Conservation (phyloP, 2,113 vertebrate genomes). For the Plecturocebus donacophilus region DNA sequence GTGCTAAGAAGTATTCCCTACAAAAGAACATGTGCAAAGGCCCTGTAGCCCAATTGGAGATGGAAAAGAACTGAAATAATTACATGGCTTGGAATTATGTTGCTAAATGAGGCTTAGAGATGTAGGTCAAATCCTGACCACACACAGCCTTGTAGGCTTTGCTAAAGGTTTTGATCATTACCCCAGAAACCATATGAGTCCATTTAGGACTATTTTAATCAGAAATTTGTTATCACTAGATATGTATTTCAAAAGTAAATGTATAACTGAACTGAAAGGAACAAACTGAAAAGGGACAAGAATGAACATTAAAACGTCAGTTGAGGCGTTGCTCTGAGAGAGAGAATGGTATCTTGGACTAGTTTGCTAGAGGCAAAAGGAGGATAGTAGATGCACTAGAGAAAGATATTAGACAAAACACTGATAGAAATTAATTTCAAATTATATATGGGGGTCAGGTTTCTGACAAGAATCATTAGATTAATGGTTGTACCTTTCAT, state of each 20-base stretch:
- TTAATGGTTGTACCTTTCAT: not conserved
- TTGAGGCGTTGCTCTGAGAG: not conserved
- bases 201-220: not conserved
- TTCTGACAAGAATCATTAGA: not conserved
- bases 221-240: not conserved
- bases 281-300: not conserved
- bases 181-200: not conserved
- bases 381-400: not conserved
- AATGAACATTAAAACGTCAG: not conserved
- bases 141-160: not conserved
- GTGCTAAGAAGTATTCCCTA: not conserved
- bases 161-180: not conserved
- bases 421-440: not conserved
- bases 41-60: not conserved
- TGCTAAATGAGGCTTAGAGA: not conserved
- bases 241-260: not conserved
- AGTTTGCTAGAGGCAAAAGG: not conserved
- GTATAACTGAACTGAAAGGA: not conserved
- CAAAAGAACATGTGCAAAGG: not conserved
- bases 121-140: not conserved
- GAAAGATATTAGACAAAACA: not conserved
- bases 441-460: not conserved
- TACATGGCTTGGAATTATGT: not conserved
- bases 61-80: not conserved
- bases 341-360: not conserved